Base-by-base conservation (phyloP, 2,113 vertebrate species). In the Osmerus eperlanus region DNA sequence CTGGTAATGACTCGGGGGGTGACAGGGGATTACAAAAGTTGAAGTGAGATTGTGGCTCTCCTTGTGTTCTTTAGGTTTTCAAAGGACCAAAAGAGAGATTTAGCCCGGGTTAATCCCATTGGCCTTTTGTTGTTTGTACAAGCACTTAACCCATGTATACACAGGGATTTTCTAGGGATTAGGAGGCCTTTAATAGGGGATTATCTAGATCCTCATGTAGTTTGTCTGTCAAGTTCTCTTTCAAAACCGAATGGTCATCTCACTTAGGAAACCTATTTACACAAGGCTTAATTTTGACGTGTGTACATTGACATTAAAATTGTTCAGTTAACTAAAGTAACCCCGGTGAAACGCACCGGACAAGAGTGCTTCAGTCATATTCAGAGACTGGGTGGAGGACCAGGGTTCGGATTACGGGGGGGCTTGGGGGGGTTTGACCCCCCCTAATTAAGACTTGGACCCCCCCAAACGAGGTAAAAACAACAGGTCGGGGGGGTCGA, bases 151-250 rank as follows among this genome's bases (percentile, higher is more conserved):
- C 84, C 73, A 67, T 76, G 74, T 91, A 84, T 89, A 78, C 84
- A 85, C 79, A 86, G 82, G 79, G 81, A 77, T 83, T 86, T 90
- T 84, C 64, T 84, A 89, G 82, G 89, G 90, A 86, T 89, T 89
- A 89, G 72, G 52, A 71, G 75, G 70, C 77, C 75, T 75, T 85
- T 81, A 85, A 78, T 81, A 70, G 79, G 68, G 83, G 89, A 89
- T 89, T 88, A 89, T 78, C 81, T 67, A 82, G 89, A 89, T 88
- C 89, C 84, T 83, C 73, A 25, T 82, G 82, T 81, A 87, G 66
- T 84, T 73, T 67, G 36, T 67, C 67, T 47, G 41, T 75, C 51
- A 71, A 81, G 68, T 65, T 80, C 72, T 81, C 47, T 81, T 75
- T 75, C 84, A 81, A 58, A 18, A 21, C 68, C 66, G 83, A 71